Base-by-base conservation (phyloP, 37 sponge, comb jelly and placozoan species). In the Amphimedon queenslandica region DNA sequence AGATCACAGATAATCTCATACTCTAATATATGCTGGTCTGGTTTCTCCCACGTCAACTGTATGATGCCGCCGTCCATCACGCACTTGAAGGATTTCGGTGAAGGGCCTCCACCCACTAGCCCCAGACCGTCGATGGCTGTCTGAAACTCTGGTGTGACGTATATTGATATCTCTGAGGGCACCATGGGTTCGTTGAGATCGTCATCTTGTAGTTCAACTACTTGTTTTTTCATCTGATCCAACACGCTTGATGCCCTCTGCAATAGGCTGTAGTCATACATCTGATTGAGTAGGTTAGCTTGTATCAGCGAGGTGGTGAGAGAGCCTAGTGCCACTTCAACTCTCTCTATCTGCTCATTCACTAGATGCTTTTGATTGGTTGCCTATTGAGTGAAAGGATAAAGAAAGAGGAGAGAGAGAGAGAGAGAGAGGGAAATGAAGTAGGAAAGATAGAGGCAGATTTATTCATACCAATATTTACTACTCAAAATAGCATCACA, bases 261-360 rank as follows among this genome's bases (percentile, higher is more conserved):
- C 11, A 84, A 51, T 27, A 72, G 35, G 60, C 51, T 84, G 63
- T 77, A 84, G 74, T 84, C 85, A 10, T 72, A 42, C 79, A 78
- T 78, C 31, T 84, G 85, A 25, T 74, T 55, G 21, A 84, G 77
- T 73, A 78, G 42, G 51, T 72, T 84, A 31, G 74, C 85, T 33
- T 77, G 78, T n/a, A 77, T 72, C 28, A 84, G n/a, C 13, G 78
- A 69, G n/a, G 78, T 77, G 40, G 77, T 72, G 3, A 71, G 56
- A 67, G 57, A 63, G 4, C 85, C 85, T 40, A 72, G 85, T 1
- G 85, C 77, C 13, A 84, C 68, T 53, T 84, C 85, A 1, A 84
- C 64, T 25, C 68, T 70, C 57, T 84, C 85, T 40, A 67, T 71
- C 55, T 84, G 85, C 23, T 77, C 69, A 25, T 69, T 38, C 36